A percentile compares a stretch with the other conserved stretches of the same genome.
These are phyloP conservation scores for Notospermus geniculatus DNA, from an alignment of 1,140 invertebrate genomes.

Conservation along the genomic window DNA sequence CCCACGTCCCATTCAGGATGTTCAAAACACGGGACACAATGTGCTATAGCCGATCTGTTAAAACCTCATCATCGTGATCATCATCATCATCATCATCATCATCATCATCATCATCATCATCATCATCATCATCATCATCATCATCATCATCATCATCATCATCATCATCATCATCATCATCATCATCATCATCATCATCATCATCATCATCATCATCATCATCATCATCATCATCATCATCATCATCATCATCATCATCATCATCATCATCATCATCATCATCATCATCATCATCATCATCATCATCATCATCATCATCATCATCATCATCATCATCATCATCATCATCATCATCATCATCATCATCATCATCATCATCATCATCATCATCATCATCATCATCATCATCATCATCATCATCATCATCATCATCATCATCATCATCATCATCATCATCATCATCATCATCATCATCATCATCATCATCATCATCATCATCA, in stretches of 20 bases:
- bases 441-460: background rate
- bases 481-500: too few species aligned
- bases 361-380: constrained; percentile 7
- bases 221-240: constrained; percentile 10
- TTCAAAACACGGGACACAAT: too few species aligned
- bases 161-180: constrained; percentile 7
- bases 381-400: background rate
- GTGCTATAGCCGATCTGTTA: too few species aligned
- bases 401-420: background rate
- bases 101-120: constrained; percentile 9
- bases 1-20: too few species aligned
- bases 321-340: constrained; percentile 4
- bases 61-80: too few species aligned
- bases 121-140: constrained; percentile 11
- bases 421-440: background rate
- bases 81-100: constrained; percentile 2
- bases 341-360: constrained; percentile 9
- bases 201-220: constrained; percentile 9
- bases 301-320: constrained; percentile 11
- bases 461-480: too few species aligned
- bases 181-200: constrained; percentile 8
- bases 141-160: constrained; percentile 12
- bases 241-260: constrained; percentile 8
- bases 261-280: constrained; percentile 9
- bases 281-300: constrained; percentile 9